Evolutionary conservation across 2,797 vertebrate genomes (phyloP).

Genomic region (Xiphophorus birchmanni): DNA sequence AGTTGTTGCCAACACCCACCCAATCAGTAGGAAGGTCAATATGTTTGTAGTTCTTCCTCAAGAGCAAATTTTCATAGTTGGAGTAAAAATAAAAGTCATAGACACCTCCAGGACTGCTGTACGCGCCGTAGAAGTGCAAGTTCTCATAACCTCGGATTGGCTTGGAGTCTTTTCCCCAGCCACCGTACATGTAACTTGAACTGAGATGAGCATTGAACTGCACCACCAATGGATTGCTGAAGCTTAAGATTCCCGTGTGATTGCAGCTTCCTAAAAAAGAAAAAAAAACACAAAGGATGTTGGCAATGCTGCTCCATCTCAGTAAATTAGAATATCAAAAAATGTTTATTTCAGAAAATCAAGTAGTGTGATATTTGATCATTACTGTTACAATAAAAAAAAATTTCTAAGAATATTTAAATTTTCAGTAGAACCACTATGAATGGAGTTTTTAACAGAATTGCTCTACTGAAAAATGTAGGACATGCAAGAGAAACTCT

Average conservation of each 20-base stretch:
- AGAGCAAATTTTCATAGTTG: slow-evolving; percentile 62
- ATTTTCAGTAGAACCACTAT: neutral
- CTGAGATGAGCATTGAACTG: slow-evolving; percentile 65
- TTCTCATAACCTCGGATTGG: slow-evolving; percentile 63
- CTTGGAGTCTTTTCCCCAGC: slow-evolving; percentile 76
- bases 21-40: neutral
- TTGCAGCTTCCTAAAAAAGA: slow-evolving; percentile 73
- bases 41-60: slow-evolving; percentile 40
- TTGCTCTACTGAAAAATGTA: neutral
- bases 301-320: neutral
- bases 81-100: slow-evolving; percentile 58
- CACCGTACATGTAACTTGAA: slow-evolving; percentile 46
- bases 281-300: slow-evolving; percentile 1
- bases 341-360: neutral
- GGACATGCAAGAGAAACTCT: too few relatives aligned
- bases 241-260: slow-evolving; percentile 66
- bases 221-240: slow-evolving; percentile 66
- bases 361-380: neutral
- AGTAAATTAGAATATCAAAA: neutral
- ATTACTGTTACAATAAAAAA: neutral
- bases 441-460: neutral
- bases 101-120: neutral
- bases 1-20: slow-evolving; percentile 58
- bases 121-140: slow-evolving; percentile 65
- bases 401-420: neutral